Evolutionary conservation across 1,140 invertebrate species (phyloP).

Genomic region (Paraescarpia echinospica): DNA sequence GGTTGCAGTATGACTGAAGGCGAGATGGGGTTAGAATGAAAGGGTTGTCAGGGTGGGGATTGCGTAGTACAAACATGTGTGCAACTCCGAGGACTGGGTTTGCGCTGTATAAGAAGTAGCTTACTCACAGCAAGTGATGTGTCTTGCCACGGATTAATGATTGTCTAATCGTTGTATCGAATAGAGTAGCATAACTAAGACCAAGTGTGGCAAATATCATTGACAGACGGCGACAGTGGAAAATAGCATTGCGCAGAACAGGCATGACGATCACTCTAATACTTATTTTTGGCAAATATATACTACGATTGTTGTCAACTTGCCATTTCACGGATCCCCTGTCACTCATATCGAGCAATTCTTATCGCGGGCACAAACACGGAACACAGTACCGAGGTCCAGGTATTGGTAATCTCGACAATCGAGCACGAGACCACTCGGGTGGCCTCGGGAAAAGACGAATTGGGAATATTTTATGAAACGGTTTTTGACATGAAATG

Average conservation of each 20-base stretch:
- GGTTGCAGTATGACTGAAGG: no score
- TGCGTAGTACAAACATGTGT: no score
- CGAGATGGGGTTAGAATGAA: no score
- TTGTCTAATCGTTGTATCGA: neutral
- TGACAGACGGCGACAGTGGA: no score
- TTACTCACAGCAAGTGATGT: neutral
- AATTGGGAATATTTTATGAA: neutral
- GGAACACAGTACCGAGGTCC: neutral
- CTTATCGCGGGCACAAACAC: neutral
- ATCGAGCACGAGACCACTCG: neutral
- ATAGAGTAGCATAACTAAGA: neutral
- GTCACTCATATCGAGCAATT: neutral
- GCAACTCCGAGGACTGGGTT: no score
- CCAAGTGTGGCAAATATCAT: neutral
- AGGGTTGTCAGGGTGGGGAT: no score
- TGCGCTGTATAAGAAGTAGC: no score
- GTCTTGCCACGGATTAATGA: neutral
- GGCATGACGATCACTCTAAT: neutral
- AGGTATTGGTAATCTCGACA: neutral
- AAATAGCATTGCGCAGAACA: no score
- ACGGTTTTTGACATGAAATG: neutral
- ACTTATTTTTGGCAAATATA: neutral
- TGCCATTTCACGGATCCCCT: no score
- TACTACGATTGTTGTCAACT: no score
- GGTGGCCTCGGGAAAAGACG: neutral